Conservation (phyloP, 2,113 vertebrate genomes). For the Thunnus thynnus region DNA sequence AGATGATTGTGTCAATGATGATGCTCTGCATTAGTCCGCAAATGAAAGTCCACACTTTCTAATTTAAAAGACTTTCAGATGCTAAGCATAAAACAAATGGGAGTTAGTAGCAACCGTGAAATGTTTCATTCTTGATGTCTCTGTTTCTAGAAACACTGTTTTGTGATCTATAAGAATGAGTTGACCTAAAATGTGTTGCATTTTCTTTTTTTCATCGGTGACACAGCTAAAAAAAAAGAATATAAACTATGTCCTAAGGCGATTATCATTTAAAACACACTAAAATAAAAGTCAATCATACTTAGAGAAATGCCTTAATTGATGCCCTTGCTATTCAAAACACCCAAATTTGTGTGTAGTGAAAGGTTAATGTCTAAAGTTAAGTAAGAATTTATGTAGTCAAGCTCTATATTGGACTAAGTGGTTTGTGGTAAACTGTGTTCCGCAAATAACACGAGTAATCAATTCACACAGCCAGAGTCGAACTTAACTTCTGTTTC, state of each 20-base stretch:
- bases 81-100: not conserved
- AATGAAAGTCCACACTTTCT: not conserved
- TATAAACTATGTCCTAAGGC: constrained; percentile 21
- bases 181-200: constrained; percentile 32
- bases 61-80: not conserved
- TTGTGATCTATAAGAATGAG: constrained; percentile 6
- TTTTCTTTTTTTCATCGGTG: constrained; percentile 18
- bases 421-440: not conserved
- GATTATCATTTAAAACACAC: constrained; percentile 19
- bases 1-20: not conserved
- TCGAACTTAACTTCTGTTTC: not conserved
- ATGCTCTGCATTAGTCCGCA: constrained; percentile 1
- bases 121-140: constrained; percentile 1
- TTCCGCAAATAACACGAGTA: not conserved
- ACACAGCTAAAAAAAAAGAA: constrained; percentile 39
- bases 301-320: constrained; percentile 9
- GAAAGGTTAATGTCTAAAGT: not conserved
- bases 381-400: not conserved
- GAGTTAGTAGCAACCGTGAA: constrained; percentile 8
- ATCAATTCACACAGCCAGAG: not conserved
- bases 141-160: not conserved
- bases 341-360: not conserved
- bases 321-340: not conserved
- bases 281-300: constrained; percentile 13
- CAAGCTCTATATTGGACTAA: not conserved